A percentile compares a stretch with the other conserved stretches of the same genome.
phyloP scores from a whole-genome alignment of 2,113 vertebrate species.

The Gulo gulo region DNA sequence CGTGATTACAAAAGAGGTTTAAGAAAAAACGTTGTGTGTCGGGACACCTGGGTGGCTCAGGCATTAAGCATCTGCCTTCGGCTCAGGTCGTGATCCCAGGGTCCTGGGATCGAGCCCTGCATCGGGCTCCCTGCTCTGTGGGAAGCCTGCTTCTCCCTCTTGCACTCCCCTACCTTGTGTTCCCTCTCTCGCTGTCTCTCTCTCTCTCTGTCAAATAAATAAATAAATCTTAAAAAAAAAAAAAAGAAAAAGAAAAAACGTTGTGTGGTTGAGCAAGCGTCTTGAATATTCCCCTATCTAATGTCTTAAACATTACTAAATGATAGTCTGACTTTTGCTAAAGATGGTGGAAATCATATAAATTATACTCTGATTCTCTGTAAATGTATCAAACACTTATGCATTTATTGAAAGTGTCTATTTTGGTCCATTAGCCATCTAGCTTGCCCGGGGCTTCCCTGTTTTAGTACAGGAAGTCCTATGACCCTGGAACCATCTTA shows the following conservation, averaged over 20 bases:
- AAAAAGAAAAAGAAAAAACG: neutral
- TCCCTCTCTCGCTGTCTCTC: too few species aligned
- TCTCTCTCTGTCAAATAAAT: too few species aligned
- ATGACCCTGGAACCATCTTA: neutral
- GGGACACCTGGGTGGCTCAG: too few species aligned
- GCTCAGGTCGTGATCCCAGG: too few species aligned
- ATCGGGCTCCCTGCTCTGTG: too few species aligned
- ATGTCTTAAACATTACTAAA: neutral
- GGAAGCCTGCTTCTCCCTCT: too few species aligned
- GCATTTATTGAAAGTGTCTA: neutral
- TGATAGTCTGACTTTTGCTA: neutral
- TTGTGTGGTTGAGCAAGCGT: neutral
- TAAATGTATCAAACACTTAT: neutral
- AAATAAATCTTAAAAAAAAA: too few species aligned
- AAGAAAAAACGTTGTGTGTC: neutral
- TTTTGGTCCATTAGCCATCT: neutral
- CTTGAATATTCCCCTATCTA: neutral
- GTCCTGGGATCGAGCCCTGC: too few species aligned
- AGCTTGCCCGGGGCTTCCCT: neutral
- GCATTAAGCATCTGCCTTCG: too few species aligned
- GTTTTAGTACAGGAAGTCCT: neutral
- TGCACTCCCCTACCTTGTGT: too few species aligned
- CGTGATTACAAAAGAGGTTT: neutral
- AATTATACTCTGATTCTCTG: neutral
- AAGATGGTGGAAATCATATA: neutral